Percentiles rank a stretch among this genome's conserved stretches.
These are phyloP conservation scores for Hymenochirus boettgeri DNA, from an alignment of 2,113 vertebrate species.

Conservation along the genomic window DNA sequence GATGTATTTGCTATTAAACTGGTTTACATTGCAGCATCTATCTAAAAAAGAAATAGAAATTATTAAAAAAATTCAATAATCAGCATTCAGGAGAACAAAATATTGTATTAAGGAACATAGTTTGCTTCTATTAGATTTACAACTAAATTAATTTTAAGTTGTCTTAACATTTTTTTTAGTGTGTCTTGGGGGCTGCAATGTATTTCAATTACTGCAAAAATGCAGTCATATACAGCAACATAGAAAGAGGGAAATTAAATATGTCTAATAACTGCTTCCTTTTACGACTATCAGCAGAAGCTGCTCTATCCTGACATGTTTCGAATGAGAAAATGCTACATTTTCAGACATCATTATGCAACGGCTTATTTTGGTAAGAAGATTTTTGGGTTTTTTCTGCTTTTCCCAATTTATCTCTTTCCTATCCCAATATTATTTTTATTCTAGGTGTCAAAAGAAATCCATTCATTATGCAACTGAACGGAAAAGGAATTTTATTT, in stretches of 20 bases:
- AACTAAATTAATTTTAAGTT: too few species aligned
- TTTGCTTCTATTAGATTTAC: too few species aligned
- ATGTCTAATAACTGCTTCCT: conserved; percentile 87
- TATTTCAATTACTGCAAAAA: not conserved
- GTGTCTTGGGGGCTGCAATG: not conserved
- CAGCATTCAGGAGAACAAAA: too few species aligned
- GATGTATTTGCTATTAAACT: too few species aligned
- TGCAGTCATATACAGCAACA: conserved; percentile 43
- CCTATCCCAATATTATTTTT: not conserved
- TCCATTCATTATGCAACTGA: too few species aligned
- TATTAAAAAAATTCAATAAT: too few species aligned
- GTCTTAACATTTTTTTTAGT: too few species aligned
- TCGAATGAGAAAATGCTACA: conserved; percentile 78
- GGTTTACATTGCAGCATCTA: too few species aligned
- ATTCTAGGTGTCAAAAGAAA: too few species aligned
- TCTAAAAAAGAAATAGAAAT: too few species aligned
- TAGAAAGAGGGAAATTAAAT: conserved; percentile 61
- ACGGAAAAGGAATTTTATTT: too few species aligned
- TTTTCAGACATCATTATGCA: conserved; percentile 71
- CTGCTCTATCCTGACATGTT: conserved; percentile 79
- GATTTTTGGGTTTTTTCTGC: not conserved
- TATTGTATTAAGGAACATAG: too few species aligned
- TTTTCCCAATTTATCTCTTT: not conserved
- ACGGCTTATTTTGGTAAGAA: conserved; percentile 81
- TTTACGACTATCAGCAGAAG: conserved; percentile 93